Evolutionary conservation across 2,113 vertebrate species (phyloP), one percentile per base, ranked within the genome.

Genomic region (Potamarius usumacintae): DNA sequence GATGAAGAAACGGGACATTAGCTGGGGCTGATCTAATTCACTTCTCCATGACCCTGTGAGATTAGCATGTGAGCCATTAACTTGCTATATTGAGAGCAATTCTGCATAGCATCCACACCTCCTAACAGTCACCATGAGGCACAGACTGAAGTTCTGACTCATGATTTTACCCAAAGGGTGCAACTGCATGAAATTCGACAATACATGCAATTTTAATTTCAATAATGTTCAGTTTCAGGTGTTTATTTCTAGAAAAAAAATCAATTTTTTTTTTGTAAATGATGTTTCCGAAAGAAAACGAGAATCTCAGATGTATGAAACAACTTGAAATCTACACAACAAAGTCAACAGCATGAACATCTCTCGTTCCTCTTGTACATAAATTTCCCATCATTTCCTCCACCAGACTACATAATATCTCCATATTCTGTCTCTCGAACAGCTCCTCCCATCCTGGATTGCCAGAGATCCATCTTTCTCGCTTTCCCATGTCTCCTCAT

Each of bases 391-490:
- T 82, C 18, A 25, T 82, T n/a, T 78, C 27, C 8, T 74, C 22
- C 34, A 34, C 4, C 7, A 42, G 57, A 14, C 30, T 2, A 82
- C 9, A 0, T 34, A 62, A 60, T 42, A 82, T 58, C 48, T 62
- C 48, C 57, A 82, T 17, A 30, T n/a, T 60, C 69, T 81, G 27
- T 34, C 14, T 62, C 79, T 7, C 17, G 34, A 42, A 3, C 42
- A 42, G 42, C 42, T 42, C 42, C 42, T 42, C 42, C 42, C 42
- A 42, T 42, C 42, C 42, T 42, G 42, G 42, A 42, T 42, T 3
- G 42, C 42, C 42, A 42, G 42, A 42, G 42, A 42, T 82, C 55
- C 62, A 58, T 60, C n/a, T 82, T 80, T 90, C 55, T 85, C 52
- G 58, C 67, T 88, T 89, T 74, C 50, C 83, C 53, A 7, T 53